phyloP scores from a whole-genome alignment of 2,888 invertebrate species.

The Drosophila leonis region DNA sequence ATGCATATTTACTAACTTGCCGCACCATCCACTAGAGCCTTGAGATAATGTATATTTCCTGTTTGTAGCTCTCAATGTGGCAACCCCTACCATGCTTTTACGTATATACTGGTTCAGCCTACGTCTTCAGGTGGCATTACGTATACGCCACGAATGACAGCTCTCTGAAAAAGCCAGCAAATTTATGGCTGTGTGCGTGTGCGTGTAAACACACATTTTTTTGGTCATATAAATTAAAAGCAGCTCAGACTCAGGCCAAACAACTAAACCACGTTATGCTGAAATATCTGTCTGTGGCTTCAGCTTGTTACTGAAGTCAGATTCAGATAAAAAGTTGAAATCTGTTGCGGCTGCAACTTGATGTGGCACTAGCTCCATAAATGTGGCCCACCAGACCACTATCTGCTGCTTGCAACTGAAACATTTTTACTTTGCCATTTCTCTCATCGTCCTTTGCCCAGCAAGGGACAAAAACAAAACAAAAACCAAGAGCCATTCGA shows the following conservation, averaged over 20 bases:
- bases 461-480: conserved; percentile 42
- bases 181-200: conserved; percentile 50
- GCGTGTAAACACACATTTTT: conserved; percentile 47
- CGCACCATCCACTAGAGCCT: neutral
- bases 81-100: no score
- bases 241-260: conserved; percentile 57
- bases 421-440: conserved; percentile 53
- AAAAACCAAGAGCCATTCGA: conserved; percentile 38
- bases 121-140: conserved; percentile 53
- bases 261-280: conserved; percentile 72
- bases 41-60: conserved; percentile 3
- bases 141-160: conserved; percentile 47
- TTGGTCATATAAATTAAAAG: conserved; percentile 75
- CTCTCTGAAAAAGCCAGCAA: conserved; percentile 53
- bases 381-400: conserved; percentile 54
- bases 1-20: conserved; percentile 1
- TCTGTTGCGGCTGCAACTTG: conserved; percentile 75
- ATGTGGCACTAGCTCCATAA: conserved; percentile 61
- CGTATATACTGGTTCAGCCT: conserved; percentile 33
- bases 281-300: conserved; percentile 73
- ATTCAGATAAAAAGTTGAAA: conserved; percentile 71
- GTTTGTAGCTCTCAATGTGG: no score
- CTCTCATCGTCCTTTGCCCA: conserved; percentile 19
- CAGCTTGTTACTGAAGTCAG: conserved; percentile 54
- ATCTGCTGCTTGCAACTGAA: conserved; percentile 49